Percentiles rank a stretch among this genome's conserved stretches.
Evolutionary conservation across 1,140 invertebrate genomes (phyloP).

Genomic region (Lasioglossum albipes): DNA sequence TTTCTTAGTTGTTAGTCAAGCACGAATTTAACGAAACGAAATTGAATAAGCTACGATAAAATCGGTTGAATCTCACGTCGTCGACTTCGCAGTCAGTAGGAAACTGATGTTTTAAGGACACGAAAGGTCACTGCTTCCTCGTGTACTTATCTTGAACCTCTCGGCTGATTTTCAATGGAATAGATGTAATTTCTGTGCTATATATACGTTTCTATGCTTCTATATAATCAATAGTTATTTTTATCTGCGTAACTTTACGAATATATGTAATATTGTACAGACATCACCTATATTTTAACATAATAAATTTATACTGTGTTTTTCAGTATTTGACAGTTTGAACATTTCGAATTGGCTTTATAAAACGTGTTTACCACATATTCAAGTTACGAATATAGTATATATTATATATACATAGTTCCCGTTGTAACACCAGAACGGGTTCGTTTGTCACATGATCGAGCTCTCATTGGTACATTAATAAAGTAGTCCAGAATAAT

Average conservation of each 20-base stretch:
- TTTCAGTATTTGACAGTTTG: not conserved
- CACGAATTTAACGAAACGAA: conserved; percentile 9
- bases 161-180: conserved; percentile 32
- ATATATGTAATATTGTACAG: not conserved
- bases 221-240: not conserved
- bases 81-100: conserved; percentile 33
- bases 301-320: not conserved
- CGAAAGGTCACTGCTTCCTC: conserved; percentile 68
- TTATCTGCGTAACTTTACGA: not conserved
- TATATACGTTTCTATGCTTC: not conserved
- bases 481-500: too few relatives aligned
- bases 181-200: not conserved
- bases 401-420: not conserved
- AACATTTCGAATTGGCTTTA: not conserved
- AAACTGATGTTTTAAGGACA: conserved; percentile 71
- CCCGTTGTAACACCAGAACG: not conserved
- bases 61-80: not conserved
- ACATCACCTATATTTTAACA: not conserved
- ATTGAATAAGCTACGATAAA: not conserved
- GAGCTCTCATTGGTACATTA: not conserved
- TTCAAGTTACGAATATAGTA: not conserved
- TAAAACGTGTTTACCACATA: not conserved
- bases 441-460: not conserved
- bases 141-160: conserved; percentile 7
- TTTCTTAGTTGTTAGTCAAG: not conserved